Base-by-base conservation (phyloP, 1,140 invertebrate species). In the Diorhabda carinulata region DNA sequence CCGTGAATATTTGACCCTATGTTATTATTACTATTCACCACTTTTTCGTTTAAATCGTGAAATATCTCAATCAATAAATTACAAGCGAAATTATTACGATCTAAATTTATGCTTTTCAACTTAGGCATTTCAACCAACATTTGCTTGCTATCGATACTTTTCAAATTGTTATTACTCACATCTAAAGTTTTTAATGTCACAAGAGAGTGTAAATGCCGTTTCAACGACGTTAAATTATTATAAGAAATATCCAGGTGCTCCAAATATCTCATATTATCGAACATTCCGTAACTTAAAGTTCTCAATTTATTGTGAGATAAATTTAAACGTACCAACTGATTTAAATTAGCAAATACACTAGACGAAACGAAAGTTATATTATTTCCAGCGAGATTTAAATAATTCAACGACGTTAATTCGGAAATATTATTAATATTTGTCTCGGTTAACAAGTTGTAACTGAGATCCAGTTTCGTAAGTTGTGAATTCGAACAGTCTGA, bases 51-150 rank as follows among this genome's bases (percentile, higher is more conserved):
- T 2, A 66, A 59, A 25, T 45, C 43, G 45, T 60, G 65, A 10
- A 66, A 44, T 44, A 66, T 10, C 44, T 66, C 58, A 45, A 66
- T 7, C 43, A 66, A 60, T 3, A 44, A 10, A 3, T 40, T 10
- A 25, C 65, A 60, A 60, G 57, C 25, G n/a, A 66, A 66, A 7
- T 61, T n/a, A 44, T 66, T 66, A 43, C 43, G 6, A 25, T 66
- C 40, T 10, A 66, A 43, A 9, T 7, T 57, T 56, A 66, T 43
- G n/a, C n/a, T 4, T 3, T 57, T 5, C 45, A 61, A 40, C 3
- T 7, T 8, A 5, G n/a, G 42, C 10, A 60, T 57, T n/a, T 59
- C 65, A 2, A n/a, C 25, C 44, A 25, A 43, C 5, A 66, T 42
- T 45, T 59, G 40, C 25, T 66, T 57, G 6, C 2, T 5, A 66